Base-by-base conservation (phyloP, 2,113 vertebrate species). In the Osmerus eperlanus region DNA sequence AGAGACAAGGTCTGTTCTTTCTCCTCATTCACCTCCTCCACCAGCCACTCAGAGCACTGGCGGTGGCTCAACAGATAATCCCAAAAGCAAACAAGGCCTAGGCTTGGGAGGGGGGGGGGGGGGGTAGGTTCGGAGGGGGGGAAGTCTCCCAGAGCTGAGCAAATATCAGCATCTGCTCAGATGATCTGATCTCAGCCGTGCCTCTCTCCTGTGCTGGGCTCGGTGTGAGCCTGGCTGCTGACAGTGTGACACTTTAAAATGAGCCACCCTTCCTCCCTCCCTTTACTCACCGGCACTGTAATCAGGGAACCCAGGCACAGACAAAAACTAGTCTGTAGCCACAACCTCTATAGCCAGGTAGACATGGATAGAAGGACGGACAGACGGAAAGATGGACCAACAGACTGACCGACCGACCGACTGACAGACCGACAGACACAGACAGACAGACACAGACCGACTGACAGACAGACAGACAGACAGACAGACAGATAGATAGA, bases 51-150 rank as follows among this genome's bases (percentile, higher is more conserved):
- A 3, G 18, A 19, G 28, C 25, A 64, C 14, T 29, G 13, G 28
- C 73, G 74, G 83, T 85, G 67, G 78, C 79, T 85, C 80, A 78
- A 81, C 81, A 75, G 85, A 83, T 87, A 83, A 90, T 89, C 87
- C 71, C 52, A 70, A 55, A 65, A 23, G 81, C 72, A 89, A 86
- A 89, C 81, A 74, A 68, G 67, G 70, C 64, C 72, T 19, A 14
- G 41, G 58, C 55, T 78, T 76, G 54, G 70, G 54, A 0, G 19
- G 58, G 73, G 82, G 2, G 7, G 53, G 13, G 54, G 6, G 19
- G 58, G 73, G 82, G 1, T 55, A 18, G 32, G 14, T 21, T 29
- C 29, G 29, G 13, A 63, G 74, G 41, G 41, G 9, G 15, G n/a
- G 55, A 73, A 66, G 82, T 85, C 79, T 84, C 29, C 69, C 77